Evolutionary conservation across 1,140 invertebrate species (phyloP).

Genomic region (Eufriesea mexicana): DNA sequence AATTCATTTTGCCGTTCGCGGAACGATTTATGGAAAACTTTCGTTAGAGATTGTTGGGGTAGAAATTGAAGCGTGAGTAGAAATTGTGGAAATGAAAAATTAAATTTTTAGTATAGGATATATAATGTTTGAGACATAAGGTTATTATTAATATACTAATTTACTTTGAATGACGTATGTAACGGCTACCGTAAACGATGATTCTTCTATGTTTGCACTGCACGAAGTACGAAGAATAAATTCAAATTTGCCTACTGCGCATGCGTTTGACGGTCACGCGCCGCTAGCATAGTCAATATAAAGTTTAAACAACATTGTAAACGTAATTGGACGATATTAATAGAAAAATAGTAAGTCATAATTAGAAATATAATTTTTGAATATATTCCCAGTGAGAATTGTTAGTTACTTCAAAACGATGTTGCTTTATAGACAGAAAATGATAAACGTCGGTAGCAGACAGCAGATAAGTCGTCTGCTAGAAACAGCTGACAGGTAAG

Average conservation of each 20-base stretch:
- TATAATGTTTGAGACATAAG: no score
- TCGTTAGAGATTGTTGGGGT: conserved; percentile 19
- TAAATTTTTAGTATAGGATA: no score
- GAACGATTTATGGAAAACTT: conserved; percentile 47
- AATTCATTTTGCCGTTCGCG: conserved; percentile 23
- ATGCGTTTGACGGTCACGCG: conserved; percentile 13
- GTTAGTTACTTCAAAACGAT: neutral
- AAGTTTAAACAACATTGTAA: neutral
- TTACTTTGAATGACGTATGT: neutral
- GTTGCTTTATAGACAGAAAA: neutral
- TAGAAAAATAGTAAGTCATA: neutral
- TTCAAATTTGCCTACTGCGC: conserved; percentile 31
- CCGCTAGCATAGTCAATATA: conserved; percentile 37
- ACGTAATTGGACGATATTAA: neutral
- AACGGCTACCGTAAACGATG: neutral
- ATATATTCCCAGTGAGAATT: neutral
- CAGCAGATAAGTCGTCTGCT: conserved; percentile 65
- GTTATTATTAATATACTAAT: neutral
- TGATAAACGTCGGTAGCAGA: conserved; percentile 44
- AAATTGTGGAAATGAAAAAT: conserved; percentile 31
- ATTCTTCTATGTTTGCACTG: no score
- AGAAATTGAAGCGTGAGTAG: conserved; percentile 4
- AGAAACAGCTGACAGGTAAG: conserved; percentile 42
- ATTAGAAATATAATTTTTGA: conserved; percentile 5
- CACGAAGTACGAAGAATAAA: neutral